Evolutionary conservation across 2,113 vertebrate species (phyloP).

Genomic region (Montifringilla adamsi): DNA sequence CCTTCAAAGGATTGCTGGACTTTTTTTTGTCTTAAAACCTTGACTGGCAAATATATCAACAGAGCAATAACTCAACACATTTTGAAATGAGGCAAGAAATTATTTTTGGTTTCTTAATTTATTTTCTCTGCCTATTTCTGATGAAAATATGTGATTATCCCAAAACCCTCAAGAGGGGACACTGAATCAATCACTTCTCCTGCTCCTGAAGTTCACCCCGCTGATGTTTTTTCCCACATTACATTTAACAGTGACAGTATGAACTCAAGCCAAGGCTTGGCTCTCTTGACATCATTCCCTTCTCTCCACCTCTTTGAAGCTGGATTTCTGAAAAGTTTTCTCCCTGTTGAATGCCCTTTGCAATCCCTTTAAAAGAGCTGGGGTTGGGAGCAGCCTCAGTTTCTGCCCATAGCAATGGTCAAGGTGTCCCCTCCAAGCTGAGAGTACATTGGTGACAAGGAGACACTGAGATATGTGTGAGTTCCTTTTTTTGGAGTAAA

Average conservation of each 20-base stretch:
- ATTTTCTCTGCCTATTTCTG: not conserved
- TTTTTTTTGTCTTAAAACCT: not conserved
- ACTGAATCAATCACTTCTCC: not conserved
- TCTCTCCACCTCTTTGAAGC: not conserved
- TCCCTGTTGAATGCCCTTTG: not conserved
- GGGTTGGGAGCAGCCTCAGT: not conserved
- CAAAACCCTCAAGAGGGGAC: not conserved
- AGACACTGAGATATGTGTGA: not conserved
- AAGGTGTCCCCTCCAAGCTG: not conserved
- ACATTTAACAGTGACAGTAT: fast-evolving
- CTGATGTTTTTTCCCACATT: not conserved
- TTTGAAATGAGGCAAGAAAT: not conserved
- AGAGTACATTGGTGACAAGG: fast-evolving
- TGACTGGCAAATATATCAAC: not conserved
- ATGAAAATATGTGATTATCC: not conserved
- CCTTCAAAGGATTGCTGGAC: not conserved
- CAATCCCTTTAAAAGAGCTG: not conserved
- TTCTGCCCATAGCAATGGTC: not conserved
- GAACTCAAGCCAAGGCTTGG: not conserved
- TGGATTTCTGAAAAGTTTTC: not conserved
- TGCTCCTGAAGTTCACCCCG: not conserved
- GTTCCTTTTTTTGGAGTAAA: not conserved
- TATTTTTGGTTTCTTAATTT: no score
- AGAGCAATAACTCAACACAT: not conserved
- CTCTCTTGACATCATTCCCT: not conserved